Evolutionary conservation across 2,888 invertebrate genomes (phyloP), one percentile per base, ranked within the genome.

Genomic region (Iselma pallidipennis): DNA sequence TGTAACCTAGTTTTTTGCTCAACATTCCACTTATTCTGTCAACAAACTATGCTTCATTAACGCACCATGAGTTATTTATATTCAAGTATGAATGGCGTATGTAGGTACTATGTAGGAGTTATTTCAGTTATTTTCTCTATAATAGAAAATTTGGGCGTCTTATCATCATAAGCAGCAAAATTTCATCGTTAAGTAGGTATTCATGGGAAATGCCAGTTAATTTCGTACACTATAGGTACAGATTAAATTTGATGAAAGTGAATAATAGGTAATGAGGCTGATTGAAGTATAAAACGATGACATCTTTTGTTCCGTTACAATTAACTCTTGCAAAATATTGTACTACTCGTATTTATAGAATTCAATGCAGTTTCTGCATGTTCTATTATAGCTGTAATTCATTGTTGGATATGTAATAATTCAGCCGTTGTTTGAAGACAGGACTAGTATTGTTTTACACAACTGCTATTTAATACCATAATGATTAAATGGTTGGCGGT

Each of bases 261-360:
- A 58, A 58, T 59, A 54, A 49, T 42, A 50, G 50, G 57, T 25
- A 42, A 57, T 57, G 57, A 57, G 51, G 57, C 51, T 49, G 49
- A 49, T 16, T 56, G 57, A 21, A 26, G 37, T 33, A 37, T 37
- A 33, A 21, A 31, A 37, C 48, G 49, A 59, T 49, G 54, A 54
- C 53, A 21, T 37, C 21, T 42, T 49, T 33, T 49, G 37, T 55
- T 50, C 49, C 49, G 37, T 37, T 26, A 33, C 42, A 55, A 59
- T 50, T n/a, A n/a, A n/a, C n/a, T n/a, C n/a, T n/a, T n/a, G n/a
- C n/a, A n/a, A n/a, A n/a, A n/a, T n/a, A n/a, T n/a, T n/a, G n/a
- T n/a, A n/a, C n/a, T n/a, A n/a, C n/a, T n/a, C n/a, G n/a, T n/a
- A n/a, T n/a, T n/a, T n/a, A n/a, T n/a, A n/a, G n/a, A n/a, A n/a